Base-by-base conservation (phyloP, 2,113 vertebrate species). In the Rhynchomys soricoides region DNA sequence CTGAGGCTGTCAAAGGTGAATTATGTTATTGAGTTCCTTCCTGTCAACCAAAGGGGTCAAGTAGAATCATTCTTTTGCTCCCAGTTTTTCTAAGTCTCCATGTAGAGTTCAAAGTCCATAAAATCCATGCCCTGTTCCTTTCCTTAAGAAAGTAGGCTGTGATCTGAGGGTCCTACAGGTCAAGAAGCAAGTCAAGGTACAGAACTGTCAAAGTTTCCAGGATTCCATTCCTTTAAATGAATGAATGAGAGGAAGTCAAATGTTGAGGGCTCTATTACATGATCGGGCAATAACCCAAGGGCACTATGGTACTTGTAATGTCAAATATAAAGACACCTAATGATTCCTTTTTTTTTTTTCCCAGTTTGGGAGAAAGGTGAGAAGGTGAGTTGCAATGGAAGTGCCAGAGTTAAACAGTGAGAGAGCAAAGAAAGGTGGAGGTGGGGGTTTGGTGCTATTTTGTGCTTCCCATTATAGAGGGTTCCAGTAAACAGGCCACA, bases 351-450 rank as follows among this genome's bases (percentile, higher is more conserved):
- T 94, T 78, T 88, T 97, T 95, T 97, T 97, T 94, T 86, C 86
- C 96, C 95, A 82, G 81, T 93, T 50, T 48, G 77, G 89, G 96
- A 97, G 97, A 95, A 97, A 98, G 97, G 95, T 95, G 95, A 97
- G 86, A 97, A 98, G 97, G 95, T 95, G 95, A 97, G 86, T 50
- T 88, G 90, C 86, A 94, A 97, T 37, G 88, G 95, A 92, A 52
- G 66, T 66, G 90, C 92, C 26, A 52, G 81, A 96, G 94, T 86
- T 93, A 93, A 88, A 40, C 50, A 95, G 73, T 96, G 29, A 88
- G 79, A 50, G 64, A 31, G 45, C 57, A 26, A 95, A 78, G 50
- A 74, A 19, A 57, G 48, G 29, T 1, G 40, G 43, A 52, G 2
- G 62, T 7, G 9, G 6, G 29, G 37, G 3, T 55, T n/a, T n/a